Evolutionary conservation across 2,797 vertebrate genomes (phyloP).

Genomic region (Acestrorhynchus altus): DNA sequence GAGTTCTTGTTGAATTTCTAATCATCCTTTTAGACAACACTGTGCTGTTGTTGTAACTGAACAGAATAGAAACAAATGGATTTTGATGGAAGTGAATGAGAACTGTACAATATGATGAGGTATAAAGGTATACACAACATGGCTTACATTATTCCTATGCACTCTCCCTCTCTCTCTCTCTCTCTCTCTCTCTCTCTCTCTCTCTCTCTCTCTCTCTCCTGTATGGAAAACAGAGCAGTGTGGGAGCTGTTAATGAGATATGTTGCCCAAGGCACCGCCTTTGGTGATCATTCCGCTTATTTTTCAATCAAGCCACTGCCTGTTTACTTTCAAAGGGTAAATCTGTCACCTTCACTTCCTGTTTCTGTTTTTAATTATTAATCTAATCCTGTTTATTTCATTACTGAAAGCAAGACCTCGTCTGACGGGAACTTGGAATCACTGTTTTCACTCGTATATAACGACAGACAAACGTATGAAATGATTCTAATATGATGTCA

Average conservation of each 20-base stretch:
- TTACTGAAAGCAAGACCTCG: background rate
- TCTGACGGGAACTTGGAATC: background rate
- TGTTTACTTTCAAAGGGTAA: slow-evolving; percentile 14
- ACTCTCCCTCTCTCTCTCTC: background rate
- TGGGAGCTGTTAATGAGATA: slow-evolving; percentile 3
- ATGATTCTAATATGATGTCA: no score
- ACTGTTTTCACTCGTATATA: no score
- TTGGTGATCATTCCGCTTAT: background rate
- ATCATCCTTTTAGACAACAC: no score
- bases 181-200: background rate
- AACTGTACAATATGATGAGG: background rate
- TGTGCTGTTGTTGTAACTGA: no score
- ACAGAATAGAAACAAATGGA: background rate
- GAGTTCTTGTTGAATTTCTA: no score
- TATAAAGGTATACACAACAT: background rate
- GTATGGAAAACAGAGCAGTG: slow-evolving; percentile 6
- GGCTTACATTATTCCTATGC: background rate
- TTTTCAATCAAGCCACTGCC: background rate
- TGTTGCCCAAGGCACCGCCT: background rate
- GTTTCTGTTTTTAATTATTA: slow-evolving; percentile 26
- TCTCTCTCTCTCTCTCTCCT: background rate
- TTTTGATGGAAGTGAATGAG: background rate
- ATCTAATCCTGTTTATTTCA: slow-evolving; percentile 12
- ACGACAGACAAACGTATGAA: no score
- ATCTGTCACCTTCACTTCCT: slow-evolving; percentile 12